These are phyloP conservation scores for Maconellicoccus hirsutus DNA, from an alignment of 1,140 invertebrate species.

Conservation along the genomic window DNA sequence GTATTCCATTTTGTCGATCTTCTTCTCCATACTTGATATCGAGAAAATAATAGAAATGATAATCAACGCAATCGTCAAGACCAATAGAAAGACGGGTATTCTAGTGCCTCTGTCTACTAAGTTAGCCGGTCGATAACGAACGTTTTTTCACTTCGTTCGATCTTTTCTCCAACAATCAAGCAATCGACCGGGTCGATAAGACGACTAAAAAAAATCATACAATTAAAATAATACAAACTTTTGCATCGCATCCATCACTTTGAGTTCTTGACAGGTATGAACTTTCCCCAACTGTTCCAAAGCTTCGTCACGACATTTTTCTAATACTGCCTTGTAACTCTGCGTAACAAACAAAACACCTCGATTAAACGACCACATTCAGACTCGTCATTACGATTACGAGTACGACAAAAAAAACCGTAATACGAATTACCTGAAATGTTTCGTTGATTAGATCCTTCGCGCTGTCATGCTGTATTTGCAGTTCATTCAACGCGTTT, in stretches of 20 bases:
- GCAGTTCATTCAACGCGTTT: conserved; percentile 67
- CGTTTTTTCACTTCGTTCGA: no score
- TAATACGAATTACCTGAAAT: conserved; percentile 40
- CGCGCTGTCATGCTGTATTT: conserved; percentile 74
- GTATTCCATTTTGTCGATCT: conserved; percentile 67
- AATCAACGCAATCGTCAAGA: not conserved
- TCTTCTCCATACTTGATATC: conserved; percentile 54
- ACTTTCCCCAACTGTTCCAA: conserved; percentile 63
- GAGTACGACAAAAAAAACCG: not conserved
- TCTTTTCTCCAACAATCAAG: no score
- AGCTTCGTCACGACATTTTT: conserved; percentile 60
- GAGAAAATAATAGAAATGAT: conserved; percentile 21
- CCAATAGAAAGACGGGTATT: no score
- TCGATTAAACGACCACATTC: not conserved
- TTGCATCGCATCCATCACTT: conserved; percentile 76
- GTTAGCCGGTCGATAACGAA: no score
- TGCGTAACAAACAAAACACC: conserved; percentile 35
- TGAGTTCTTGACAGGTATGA: conserved; percentile 71
- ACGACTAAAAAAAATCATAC: conserved; percentile 22
- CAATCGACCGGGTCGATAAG: no score
- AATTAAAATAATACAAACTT: no score
- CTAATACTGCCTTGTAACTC: conserved; percentile 67
- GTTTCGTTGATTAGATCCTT: conserved; percentile 72
- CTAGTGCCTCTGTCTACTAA: no score
- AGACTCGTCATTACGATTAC: no score